Evolutionary conservation across 1,140 invertebrate genomes (phyloP).

Genomic region (Cataglyphis hispanica): DNA sequence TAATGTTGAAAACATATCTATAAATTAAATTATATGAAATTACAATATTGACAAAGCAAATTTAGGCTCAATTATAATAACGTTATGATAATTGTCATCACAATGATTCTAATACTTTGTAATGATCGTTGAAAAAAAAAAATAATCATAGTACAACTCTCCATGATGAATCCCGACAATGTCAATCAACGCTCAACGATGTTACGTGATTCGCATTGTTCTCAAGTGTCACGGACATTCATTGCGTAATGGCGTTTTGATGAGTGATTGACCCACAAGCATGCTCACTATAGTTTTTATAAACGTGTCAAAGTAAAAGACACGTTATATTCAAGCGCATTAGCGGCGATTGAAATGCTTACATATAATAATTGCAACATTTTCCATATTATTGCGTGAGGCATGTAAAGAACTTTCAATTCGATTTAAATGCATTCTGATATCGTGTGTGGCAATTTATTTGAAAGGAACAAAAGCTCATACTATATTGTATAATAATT

Average conservation of each 20-base stretch:
- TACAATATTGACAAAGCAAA: slow-evolving; percentile 7
- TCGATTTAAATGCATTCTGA: slow-evolving; percentile 28
- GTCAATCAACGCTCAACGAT: slow-evolving; percentile 65
- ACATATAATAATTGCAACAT: slow-evolving; percentile 55
- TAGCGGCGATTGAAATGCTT: slow-evolving; percentile 7
- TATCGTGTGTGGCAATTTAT: neutral
- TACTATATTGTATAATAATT: neutral
- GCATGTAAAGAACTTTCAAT: slow-evolving; percentile 30
- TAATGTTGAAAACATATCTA: neutral
- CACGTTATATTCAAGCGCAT: slow-evolving; percentile 36
- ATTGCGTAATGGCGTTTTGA: slow-evolving; percentile 56
- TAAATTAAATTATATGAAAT: neutral
- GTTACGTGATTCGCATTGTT: slow-evolving; percentile 75
- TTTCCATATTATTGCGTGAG: slow-evolving; percentile 24
- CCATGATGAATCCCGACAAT: slow-evolving; percentile 56
- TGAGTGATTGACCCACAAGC: slow-evolving; percentile 72
- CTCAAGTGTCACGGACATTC: slow-evolving; percentile 72
- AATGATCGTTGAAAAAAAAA: slow-evolving; percentile 13
- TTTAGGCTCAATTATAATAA: neutral
- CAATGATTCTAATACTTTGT: slow-evolving; percentile 26
- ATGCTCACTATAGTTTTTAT: slow-evolving; percentile 38
- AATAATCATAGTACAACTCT: slow-evolving; percentile 27
- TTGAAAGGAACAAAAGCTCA: slow-evolving; percentile 1
- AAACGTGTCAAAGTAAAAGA: slow-evolving; percentile 17
- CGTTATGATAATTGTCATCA: neutral